These are phyloP conservation scores for Gasterosteus aculeatus DNA, from an alignment of 2,113 vertebrate species.

Conservation along the genomic window DNA sequence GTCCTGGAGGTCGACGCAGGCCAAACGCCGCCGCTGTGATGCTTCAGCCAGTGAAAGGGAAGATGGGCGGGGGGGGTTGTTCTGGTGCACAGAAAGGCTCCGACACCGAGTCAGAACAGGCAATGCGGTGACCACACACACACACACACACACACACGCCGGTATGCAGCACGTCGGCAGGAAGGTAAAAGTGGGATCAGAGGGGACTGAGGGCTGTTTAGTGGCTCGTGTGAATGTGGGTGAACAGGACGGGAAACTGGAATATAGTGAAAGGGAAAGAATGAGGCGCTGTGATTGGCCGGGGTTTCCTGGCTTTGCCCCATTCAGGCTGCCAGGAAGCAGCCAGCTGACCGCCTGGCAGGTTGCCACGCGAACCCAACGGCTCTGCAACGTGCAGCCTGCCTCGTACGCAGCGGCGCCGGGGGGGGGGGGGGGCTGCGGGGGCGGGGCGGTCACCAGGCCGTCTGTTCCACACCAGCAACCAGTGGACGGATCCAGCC, in stretches of 20 bases:
- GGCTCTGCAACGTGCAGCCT: conserved; percentile 77
- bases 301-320: conserved; percentile 63
- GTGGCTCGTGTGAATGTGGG: conserved; percentile 16
- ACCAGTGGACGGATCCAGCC: conserved; percentile 66
- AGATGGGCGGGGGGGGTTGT: conserved; percentile 45
- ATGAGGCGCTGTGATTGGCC: conserved; percentile 62
- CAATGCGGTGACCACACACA: conserved; percentile 37
- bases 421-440: conserved; percentile 66
- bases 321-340: conserved; percentile 65
- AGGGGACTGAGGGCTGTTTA: neutral
- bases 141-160: neutral
- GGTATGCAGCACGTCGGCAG: conserved; percentile 33
- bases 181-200: conserved; percentile 1
- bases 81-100: conserved; percentile 54
- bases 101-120: conserved; percentile 37
- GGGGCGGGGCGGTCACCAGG: conserved; percentile 63
- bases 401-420: conserved; percentile 71
- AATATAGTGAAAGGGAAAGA: conserved; percentile 53
- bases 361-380: conserved; percentile 62
- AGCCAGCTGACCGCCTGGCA: conserved; percentile 76
- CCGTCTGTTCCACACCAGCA: conserved; percentile 68
- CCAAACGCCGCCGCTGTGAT: conserved; percentile 55
- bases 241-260: neutral
- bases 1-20: conserved; percentile 19
- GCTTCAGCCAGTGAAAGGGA: conserved; percentile 48